phyloP scores from a whole-genome alignment of 1,140 invertebrate genomes.

The Drosophila rufa region DNA sequence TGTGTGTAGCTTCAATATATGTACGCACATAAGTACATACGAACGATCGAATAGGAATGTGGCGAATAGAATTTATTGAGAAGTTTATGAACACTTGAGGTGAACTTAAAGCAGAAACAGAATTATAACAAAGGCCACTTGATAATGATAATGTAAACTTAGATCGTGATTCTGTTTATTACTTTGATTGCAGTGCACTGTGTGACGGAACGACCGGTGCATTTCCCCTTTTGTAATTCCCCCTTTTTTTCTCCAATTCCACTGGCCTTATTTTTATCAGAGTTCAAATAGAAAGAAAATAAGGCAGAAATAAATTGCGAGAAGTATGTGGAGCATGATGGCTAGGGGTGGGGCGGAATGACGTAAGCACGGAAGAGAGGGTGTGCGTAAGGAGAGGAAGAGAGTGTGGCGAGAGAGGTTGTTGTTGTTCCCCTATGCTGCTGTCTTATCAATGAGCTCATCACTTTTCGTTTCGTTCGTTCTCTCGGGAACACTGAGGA shows the following conservation, averaged over 20 bases:
- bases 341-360: constrained; percentile 36
- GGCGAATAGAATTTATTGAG: neutral
- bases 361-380: constrained; percentile 52
- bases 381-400: neutral
- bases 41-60: constrained; percentile 28
- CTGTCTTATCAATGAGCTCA: constrained; percentile 53
- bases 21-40: neutral
- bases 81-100: constrained; percentile 16
- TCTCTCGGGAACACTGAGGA: constrained; percentile 7
- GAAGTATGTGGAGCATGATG: constrained; percentile 27
- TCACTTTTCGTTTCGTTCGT: constrained; percentile 30
- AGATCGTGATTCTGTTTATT: constrained; percentile 26
- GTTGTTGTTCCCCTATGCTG: neutral
- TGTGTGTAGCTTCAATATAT: neutral
- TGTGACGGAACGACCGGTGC: neutral
- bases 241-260: too few species aligned
- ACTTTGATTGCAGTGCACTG: constrained; percentile 5
- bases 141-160: constrained; percentile 19
- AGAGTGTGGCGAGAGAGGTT: constrained; percentile 3
- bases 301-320: constrained; percentile 21
- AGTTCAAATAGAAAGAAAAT: constrained; percentile 8
- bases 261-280: constrained; percentile 25
- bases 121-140: constrained; percentile 14
- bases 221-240: neutral
- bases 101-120: constrained; percentile 1